Base-by-base conservation (phyloP, 2,888 invertebrate genomes). In the Cheilosia grossa region DNA sequence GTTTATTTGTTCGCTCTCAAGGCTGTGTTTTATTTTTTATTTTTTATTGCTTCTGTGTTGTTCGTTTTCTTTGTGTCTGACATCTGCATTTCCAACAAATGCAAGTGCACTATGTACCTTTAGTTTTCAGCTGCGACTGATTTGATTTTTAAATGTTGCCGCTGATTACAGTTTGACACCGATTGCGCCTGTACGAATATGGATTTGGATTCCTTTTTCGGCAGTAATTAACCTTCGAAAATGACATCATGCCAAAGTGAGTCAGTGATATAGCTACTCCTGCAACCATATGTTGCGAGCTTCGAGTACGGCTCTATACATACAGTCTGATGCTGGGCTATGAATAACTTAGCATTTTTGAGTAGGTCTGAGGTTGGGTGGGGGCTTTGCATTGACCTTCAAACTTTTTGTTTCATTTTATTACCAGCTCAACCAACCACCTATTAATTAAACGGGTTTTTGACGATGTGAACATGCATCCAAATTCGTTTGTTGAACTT, bases 371-470 rank as follows among this genome's bases (percentile, higher is more conserved):
- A 19, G 40, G 13, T 61, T 33, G 42, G 53, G 56, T 17, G 33
- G 64, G 59, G 70, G 27, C 47, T 82, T 47, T 63, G 63, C 44
- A 56, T 80, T 79, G 82, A 82, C 82, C 82, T 82, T 82, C 82
- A 79, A 44, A 66, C 49, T 49, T 37, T 30, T 75, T 56, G 1
- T 37, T 27, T 30, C 19, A 33, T 58, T 53, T 37, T 44, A 44
- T 54, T 58, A 21, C 40, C 53, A 66, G 37, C 21, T 51, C 54
- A 54, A 30, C 24, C 33, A 47, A 54, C 7, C 6, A 27, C 27
- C 27, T 69, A 54, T 13, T 5, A 40, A 58, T 30, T 47, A 44
- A 80, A 70, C 64, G 7, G 19, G 63, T 56, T 70, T 56, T 19
- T 9, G 44, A 13, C 30, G 44, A 37, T 49, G 42, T 42, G n/a